phyloP scores from a whole-genome alignment of 2,797 vertebrate genomes.

The Bovichtus diacanthus region DNA sequence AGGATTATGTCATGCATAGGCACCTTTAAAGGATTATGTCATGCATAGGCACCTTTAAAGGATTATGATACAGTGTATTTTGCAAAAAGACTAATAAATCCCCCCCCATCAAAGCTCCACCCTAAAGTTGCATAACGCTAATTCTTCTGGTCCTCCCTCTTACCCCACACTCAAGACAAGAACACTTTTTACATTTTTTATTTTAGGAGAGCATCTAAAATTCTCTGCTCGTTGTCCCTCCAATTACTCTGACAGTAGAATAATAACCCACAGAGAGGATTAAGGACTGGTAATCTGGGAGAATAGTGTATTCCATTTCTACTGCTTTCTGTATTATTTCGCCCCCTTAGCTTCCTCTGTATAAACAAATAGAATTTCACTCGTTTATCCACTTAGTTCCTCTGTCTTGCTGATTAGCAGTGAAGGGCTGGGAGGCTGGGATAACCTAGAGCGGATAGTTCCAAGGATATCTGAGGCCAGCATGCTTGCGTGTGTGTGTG shows the following conservation, averaged over 20 bases:
- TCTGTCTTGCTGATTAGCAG: conserved; percentile 70
- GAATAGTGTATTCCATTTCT: conserved; percentile 61
- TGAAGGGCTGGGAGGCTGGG: conserved; percentile 63
- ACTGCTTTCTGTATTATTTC: conserved; percentile 44
- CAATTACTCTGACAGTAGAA: conserved; percentile 65
- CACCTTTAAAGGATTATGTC: conserved; percentile 74
- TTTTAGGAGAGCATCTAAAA: conserved; percentile 17
- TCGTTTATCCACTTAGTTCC: conserved; percentile 73
- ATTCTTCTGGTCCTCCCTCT: conserved; percentile 34
- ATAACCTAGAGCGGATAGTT: conserved; percentile 68
- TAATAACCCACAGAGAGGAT: conserved; percentile 73
- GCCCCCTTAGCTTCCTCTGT: conserved; percentile 55
- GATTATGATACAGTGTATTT: conserved; percentile 69
- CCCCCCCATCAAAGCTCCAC: conserved; percentile 42
- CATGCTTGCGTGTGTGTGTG: conserved; percentile 17
- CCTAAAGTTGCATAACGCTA: conserved; percentile 44
- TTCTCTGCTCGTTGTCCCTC: conserved; percentile 52
- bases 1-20: no score
- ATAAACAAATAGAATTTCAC: conserved; percentile 70
- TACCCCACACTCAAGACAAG: conserved; percentile 38
- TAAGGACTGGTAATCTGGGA: conserved; percentile 67
- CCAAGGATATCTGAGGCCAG: conserved; percentile 69
- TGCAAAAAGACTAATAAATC: conserved; percentile 68
- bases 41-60: no score
- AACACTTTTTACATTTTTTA: conserved; percentile 16